These are phyloP conservation scores for Campoplex nolae DNA, from an alignment of 2,888 invertebrate species.

Conservation along the genomic window DNA sequence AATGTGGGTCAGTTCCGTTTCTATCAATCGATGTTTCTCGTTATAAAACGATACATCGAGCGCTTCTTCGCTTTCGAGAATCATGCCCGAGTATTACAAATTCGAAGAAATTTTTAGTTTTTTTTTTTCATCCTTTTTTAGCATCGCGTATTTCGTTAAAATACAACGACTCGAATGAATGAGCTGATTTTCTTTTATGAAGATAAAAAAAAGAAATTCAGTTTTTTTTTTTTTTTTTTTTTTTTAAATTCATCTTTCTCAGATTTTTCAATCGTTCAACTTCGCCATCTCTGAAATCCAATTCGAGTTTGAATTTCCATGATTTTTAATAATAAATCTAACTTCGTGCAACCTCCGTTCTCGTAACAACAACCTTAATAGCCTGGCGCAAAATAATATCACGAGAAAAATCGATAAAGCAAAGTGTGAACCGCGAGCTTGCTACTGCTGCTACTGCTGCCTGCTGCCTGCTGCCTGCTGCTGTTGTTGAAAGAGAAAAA, in stretches of 20 bases:
- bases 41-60: slow-evolving; percentile 47
- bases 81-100: slow-evolving; percentile 12
- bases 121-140: slow-evolving; percentile 10
- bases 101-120: neutral
- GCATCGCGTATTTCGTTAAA: neutral
- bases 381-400: neutral
- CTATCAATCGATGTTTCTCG: slow-evolving; percentile 52
- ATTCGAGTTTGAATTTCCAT: neutral
- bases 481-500: neutral
- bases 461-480: neutral
- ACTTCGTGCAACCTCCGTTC: neutral
- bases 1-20: slow-evolving; percentile 59
- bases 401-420: slow-evolving; percentile 24
- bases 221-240: neutral
- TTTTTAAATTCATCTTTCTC: neutral
- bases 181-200: neutral
- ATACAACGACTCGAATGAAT: neutral
- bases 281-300: neutral
- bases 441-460: neutral
- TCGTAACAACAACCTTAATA: slow-evolving; percentile 15
- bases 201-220: neutral
- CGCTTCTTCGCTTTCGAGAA: slow-evolving; percentile 1
- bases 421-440: slow-evolving; percentile 6
- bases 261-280: neutral
- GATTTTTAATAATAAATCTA: neutral